phyloP scores from a whole-genome alignment of 35 echinoderm and acorn worm genomes.

The Diadema setosum region DNA sequence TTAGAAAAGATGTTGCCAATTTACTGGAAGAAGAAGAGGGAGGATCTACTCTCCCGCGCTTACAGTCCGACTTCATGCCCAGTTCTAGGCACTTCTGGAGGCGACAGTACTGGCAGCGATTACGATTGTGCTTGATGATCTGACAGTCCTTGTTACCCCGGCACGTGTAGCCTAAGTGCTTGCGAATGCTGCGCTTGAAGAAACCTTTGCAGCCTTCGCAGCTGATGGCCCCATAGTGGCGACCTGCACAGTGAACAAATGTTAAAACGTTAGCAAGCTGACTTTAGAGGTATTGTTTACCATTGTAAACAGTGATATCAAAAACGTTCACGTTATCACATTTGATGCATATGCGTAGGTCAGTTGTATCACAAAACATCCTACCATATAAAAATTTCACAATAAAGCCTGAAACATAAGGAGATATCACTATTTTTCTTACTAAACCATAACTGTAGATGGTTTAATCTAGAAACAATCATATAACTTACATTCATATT shows the following conservation, averaged over 20 bases:
- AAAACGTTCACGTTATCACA: too few species aligned
- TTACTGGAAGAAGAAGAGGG: constrained; percentile 25
- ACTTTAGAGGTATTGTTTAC: too few species aligned
- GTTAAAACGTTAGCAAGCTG: neutral
- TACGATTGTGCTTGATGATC: constrained; percentile 95
- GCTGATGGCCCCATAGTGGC: constrained; percentile 98
- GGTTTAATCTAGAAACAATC: too few species aligned
- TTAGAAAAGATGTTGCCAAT: constrained; percentile 35
- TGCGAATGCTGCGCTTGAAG: constrained; percentile 97
- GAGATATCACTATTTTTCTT: too few species aligned
- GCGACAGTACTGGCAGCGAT: constrained; percentile 95
- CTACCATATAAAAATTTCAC: too few species aligned
- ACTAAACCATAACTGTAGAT: too few species aligned
- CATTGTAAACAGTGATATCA: too few species aligned
- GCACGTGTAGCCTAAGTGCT: constrained; percentile 91
- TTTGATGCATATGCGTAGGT: too few species aligned
- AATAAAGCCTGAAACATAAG: too few species aligned
- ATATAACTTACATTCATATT: too few species aligned
- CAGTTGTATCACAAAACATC: too few species aligned
- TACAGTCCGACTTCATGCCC: constrained; percentile 99
- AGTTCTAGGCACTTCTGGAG: constrained; percentile 92
- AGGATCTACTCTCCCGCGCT: constrained; percentile 54
- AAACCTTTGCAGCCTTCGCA: constrained; percentile 99
- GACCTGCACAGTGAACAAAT: constrained; percentile 48
- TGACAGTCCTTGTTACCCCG: constrained; percentile 94